Evolutionary conservation across 1,140 invertebrate genomes (phyloP).

Genomic region (Psix sp.): DNA sequence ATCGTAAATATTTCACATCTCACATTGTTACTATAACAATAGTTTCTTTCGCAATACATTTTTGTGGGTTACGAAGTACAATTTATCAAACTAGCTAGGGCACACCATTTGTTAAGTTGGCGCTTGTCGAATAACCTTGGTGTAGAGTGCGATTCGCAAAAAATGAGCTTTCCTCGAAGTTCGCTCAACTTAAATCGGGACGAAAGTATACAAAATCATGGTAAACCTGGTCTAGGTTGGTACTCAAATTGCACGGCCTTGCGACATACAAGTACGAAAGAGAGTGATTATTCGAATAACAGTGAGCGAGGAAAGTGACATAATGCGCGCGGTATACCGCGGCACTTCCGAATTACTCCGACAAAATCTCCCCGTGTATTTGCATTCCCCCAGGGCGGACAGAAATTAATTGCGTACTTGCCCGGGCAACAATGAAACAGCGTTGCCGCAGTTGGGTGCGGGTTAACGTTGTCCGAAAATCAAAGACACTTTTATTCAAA

Average conservation of each 20-base stretch:
- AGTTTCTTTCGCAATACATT: too few species aligned
- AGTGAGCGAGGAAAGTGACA: conserved; percentile 63
- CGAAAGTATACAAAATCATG: conserved; percentile 39
- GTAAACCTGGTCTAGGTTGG: conserved; percentile 15
- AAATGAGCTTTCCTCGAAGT: conserved; percentile 5
- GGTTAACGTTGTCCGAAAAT: conserved; percentile 64
- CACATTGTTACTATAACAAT: too few species aligned
- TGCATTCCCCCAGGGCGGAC: conserved; percentile 70
- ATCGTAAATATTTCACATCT: too few species aligned
- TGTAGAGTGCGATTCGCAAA: conserved; percentile 1
- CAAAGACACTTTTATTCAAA: conserved; percentile 68
- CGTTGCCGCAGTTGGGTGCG: conserved; percentile 55
- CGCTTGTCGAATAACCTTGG: background rate
- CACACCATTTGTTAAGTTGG: background rate
- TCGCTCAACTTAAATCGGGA: conserved; percentile 18
- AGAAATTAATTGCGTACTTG: conserved; percentile 76
- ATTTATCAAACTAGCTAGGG: background rate
- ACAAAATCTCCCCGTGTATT: conserved; percentile 74
- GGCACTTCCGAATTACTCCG: conserved; percentile 73
- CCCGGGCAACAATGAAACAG: conserved; percentile 69
- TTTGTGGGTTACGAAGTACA: too few species aligned
- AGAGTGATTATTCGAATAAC: conserved; percentile 47
- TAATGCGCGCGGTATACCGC: conserved; percentile 74
- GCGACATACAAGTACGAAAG: conserved; percentile 28
- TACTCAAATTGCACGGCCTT: conserved; percentile 11